phyloP scores from a whole-genome alignment of 2,113 vertebrate species.

The Macrotis lagotis region DNA sequence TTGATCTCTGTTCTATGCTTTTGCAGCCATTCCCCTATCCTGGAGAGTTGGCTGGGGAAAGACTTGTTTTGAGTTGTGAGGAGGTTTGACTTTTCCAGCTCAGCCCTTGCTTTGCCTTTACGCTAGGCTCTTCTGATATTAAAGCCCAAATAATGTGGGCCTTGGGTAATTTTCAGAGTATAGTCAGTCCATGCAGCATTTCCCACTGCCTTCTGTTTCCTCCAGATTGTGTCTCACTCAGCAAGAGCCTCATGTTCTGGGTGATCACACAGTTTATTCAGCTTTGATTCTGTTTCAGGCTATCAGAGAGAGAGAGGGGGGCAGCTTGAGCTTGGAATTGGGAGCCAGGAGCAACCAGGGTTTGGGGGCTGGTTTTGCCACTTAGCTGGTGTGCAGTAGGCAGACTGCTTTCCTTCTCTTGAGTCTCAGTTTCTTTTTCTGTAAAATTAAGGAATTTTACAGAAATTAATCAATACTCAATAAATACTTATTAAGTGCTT shows the following conservation, averaged over 20 bases:
- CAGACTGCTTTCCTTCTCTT: neutral
- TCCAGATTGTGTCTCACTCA: neutral
- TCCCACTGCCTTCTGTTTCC: constrained; percentile 22
- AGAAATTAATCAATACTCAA: neutral
- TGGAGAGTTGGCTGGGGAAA: neutral
- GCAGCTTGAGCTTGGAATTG: neutral
- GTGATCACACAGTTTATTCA: constrained; percentile 13
- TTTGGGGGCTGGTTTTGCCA: neutral
- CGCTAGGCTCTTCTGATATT: neutral
- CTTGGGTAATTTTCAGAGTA: neutral
- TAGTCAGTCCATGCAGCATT: neutral
- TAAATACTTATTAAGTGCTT: neutral
- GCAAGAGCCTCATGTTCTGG: neutral
- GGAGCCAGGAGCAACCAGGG: neutral
- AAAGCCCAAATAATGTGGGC: neutral
- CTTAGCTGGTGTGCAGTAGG: neutral
- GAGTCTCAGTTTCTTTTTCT: neutral
- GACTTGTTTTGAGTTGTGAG: neutral
- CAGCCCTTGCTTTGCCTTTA: neutral
- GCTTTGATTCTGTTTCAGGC: neutral
- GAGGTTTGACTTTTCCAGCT: neutral
- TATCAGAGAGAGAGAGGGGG: neutral
- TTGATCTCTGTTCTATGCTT: neutral
- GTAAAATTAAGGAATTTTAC: neutral
- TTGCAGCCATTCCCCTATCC: neutral